Evolutionary conservation across 2,113 vertebrate genomes (phyloP).

Genomic region (Pelvicachromis taeniatus): DNA sequence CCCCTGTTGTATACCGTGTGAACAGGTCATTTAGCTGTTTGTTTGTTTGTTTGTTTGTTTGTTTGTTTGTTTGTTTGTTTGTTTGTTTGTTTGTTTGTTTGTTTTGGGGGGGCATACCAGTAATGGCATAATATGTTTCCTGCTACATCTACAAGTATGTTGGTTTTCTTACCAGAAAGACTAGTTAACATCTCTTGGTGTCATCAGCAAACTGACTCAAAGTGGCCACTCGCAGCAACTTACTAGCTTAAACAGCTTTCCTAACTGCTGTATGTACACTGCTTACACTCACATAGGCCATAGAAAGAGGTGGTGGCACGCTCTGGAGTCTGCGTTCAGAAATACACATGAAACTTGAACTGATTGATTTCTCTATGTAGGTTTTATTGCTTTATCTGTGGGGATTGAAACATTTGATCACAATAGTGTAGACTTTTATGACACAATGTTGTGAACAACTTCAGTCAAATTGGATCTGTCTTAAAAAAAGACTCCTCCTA

Average conservation of each 20-base stretch:
- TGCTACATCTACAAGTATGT: not conserved
- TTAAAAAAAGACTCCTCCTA: conserved; percentile 3
- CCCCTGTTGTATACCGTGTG: too few species aligned
- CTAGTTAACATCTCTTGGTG: not conserved
- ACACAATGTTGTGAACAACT: not conserved
- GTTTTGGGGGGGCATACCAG: not conserved
- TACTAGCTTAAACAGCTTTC: not conserved
- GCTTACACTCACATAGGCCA: not conserved
- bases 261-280: not conserved
- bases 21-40: not conserved
- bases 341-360: not conserved
- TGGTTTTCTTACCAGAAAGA: not conserved
- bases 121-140: not conserved
- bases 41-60: too few species aligned
- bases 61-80: too few species aligned
- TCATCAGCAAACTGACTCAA: not conserved
- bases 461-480: not conserved
- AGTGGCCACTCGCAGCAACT: not conserved
- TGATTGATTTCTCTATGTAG: not conserved
- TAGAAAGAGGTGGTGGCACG: not conserved
- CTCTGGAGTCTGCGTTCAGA: not conserved
- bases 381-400: not conserved
- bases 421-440: too few species aligned
- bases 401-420: not conserved
- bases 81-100: too few species aligned